These are phyloP conservation scores for Dilophus febrilis DNA, from an alignment of 2,888 invertebrate species.

Conservation along the genomic window DNA sequence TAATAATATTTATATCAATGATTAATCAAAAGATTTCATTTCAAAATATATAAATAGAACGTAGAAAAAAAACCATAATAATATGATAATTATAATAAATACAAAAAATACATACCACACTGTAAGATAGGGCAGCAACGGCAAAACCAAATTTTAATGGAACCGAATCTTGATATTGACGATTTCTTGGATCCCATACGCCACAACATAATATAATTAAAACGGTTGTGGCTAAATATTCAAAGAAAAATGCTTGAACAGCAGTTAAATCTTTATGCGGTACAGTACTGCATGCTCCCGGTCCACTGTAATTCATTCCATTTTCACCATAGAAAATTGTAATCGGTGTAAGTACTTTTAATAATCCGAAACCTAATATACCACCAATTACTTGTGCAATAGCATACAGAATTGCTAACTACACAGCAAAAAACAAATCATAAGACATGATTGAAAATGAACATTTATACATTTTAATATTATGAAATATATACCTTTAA, in stretches of 20 bases:
- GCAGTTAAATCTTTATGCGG: constrained; percentile 32
- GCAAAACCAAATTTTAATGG: constrained; percentile 51
- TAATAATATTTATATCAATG: too few species aligned
- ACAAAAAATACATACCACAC: constrained; percentile 40
- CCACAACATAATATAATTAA: constrained; percentile 50
- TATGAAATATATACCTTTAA: constrained; percentile 9
- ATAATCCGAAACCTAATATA: constrained; percentile 46
- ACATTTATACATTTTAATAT: neutral
- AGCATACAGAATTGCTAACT: constrained; percentile 41
- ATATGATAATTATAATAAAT: too few species aligned
- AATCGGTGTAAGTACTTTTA: constrained; percentile 39
- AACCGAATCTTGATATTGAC: constrained; percentile 42
- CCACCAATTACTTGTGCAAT: constrained; percentile 50
- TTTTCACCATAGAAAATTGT: constrained; percentile 14
- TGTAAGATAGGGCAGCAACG: constrained; percentile 44
- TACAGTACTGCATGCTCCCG: constrained; percentile 45
- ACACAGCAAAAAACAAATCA: too few species aligned
- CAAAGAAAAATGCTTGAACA: constrained; percentile 40
- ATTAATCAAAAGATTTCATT: too few species aligned
- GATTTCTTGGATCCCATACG: constrained; percentile 55
- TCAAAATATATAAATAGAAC: too few species aligned
- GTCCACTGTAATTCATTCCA: constrained; percentile 15
- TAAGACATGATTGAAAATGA: too few species aligned
- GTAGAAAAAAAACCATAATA: too few species aligned
- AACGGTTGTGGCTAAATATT: constrained; percentile 43